A percentile compares a stretch with the other conserved stretches of the same genome.
Evolutionary conservation across 1,140 invertebrate species (phyloP).

Genomic region (Rhyzopertha dominica): DNA sequence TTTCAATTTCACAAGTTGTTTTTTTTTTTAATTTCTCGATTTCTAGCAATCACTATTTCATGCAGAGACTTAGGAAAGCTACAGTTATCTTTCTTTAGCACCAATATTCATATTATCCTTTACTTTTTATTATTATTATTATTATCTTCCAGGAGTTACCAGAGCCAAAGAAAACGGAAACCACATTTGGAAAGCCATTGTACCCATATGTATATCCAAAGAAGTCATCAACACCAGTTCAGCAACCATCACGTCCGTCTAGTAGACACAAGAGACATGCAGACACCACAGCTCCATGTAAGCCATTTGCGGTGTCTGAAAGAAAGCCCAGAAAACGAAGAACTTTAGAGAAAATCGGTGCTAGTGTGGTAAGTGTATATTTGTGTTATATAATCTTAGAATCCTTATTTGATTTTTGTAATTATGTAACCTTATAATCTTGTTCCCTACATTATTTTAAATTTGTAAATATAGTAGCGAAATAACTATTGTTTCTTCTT

Average conservation of each 20-base stretch:
- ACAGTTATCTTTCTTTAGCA: too few species aligned
- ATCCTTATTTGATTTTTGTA: too few species aligned
- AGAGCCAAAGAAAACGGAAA: conserved; percentile 26
- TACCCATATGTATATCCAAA: background rate
- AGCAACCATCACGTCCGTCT: conserved; percentile 24
- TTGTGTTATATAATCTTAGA: too few species aligned
- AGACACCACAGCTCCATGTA: conserved; percentile 20
- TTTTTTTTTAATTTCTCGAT: too few species aligned
- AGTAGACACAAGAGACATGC: conserved; percentile 36
- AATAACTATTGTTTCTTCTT: conserved; percentile 4
- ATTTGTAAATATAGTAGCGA: too few species aligned
- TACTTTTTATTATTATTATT: too few species aligned
- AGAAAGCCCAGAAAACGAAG: conserved; percentile 50
- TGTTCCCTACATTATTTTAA: too few species aligned
- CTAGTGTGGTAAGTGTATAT: conserved; percentile 50
- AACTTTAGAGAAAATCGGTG: conserved; percentile 51
- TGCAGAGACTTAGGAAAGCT: too few species aligned
- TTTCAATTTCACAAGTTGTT: too few species aligned
- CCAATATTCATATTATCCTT: too few species aligned
- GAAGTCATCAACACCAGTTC: background rate
- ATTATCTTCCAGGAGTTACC: conserved; percentile 36
- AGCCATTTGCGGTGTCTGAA: conserved; percentile 26
- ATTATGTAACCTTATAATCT: too few species aligned
- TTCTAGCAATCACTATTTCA: too few species aligned
- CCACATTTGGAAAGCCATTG: conserved; percentile 1